Base-by-base conservation (phyloP, 1,140 invertebrate genomes). In the Cotesia glomerata region DNA sequence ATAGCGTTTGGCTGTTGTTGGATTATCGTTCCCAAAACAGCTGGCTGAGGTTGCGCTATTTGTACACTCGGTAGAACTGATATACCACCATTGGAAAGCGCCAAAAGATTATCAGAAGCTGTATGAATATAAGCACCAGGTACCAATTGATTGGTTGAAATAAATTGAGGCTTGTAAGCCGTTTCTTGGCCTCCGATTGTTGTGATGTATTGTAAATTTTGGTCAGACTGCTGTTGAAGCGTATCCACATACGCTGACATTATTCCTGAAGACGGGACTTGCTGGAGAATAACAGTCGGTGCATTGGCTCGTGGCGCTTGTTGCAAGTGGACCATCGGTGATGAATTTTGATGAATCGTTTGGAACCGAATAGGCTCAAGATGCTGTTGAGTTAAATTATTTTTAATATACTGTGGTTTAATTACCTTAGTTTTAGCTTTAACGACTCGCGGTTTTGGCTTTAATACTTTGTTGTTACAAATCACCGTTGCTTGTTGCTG, bases 121-220 rank as follows among this genome's bases (percentile, higher is more conserved):
- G 90, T 86, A 77, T 91, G 90, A 73, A 91, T 90, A 81, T 91
- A 91, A 52, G 90, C 89, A 68, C 90, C 90, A 34, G 90, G 90
- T 59, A 91, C 83, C 14, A 91, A 80, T 16, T 89, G 84, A 81
- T 89, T 88, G 71, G 90, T 88, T 2, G 90, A 85, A 66, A 90
- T 90, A 71, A 89, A 90, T 73, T 90, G 90, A 8, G 89, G 88
- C 76, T 91, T 90, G 69, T 89, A 90, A 16, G 88, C 58, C 77
- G 78, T 80, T 76, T 89, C 91, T 84, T 76, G 89, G 8, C 84
- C 83, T 0, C 78, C 88, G 73, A 92, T 90, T 5, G 91, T 90
- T n/a, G 91, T 89, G 62, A 93, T 90, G 70, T 92, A 93, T 78
- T 93, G 92, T 79, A 92, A 86, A 81, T 90, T 91, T 77, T 92